Percentiles rank a stretch among this genome's conserved stretches.
These are phyloP conservation scores for Cantharis rustica DNA, from an alignment of 2,888 invertebrate species.

Conservation along the genomic window DNA sequence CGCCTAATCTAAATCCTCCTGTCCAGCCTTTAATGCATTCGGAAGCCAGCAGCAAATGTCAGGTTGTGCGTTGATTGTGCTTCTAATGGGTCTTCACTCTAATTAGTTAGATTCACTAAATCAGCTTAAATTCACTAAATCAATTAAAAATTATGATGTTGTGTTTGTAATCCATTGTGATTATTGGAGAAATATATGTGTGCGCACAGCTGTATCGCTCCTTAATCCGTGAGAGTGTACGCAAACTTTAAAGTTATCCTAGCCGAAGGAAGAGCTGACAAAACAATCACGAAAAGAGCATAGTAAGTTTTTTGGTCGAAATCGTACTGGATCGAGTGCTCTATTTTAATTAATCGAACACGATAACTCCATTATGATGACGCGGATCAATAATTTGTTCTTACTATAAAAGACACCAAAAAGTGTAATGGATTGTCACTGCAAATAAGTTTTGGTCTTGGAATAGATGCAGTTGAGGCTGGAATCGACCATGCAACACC, in stretches of 20 bases:
- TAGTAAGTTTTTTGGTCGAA: neutral
- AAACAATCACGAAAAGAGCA: neutral
- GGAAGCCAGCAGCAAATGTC: conserved; percentile 23
- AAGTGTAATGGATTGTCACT: neutral
- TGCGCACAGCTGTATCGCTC: neutral
- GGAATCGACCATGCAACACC: conserved; percentile 28
- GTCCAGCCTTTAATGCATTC: conserved; percentile 31
- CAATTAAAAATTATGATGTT: neutral
- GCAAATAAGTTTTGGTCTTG: neutral
- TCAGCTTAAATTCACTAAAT: conserved; percentile 16
- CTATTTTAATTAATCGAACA: conserved; percentile 55
- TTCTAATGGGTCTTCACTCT: conserved; percentile 24
- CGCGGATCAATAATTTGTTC: conserved; percentile 39
- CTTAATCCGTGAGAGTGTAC: neutral
- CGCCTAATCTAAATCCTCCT: conserved; percentile 39
- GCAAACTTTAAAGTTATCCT: neutral
- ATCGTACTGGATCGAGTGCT: conserved; percentile 50
- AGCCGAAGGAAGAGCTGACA: neutral
- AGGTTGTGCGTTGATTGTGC: conserved; percentile 26
- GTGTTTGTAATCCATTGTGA: neutral
- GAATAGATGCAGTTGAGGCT: conserved; percentile 29
- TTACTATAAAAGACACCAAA: conserved; percentile 1
- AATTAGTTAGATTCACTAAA: conserved; percentile 23
- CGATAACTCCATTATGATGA: conserved; percentile 57
- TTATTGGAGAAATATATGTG: neutral